Base-by-base conservation (phyloP, 2,797 vertebrate genomes). In the Distichodus sexfasciatus region DNA sequence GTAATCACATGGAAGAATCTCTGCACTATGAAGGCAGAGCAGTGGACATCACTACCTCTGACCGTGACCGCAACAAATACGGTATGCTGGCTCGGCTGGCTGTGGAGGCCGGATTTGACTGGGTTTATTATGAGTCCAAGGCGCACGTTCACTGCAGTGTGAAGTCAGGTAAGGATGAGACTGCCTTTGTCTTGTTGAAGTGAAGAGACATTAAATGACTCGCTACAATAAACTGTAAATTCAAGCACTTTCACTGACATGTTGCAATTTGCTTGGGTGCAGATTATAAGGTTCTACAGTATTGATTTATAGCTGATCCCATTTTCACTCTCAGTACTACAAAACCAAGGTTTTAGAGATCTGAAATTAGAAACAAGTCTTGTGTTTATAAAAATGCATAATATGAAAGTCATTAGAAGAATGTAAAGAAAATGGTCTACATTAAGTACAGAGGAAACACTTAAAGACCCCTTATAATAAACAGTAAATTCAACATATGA, bases 121-220 rank as follows among this genome's bases (percentile, higher is more conserved):
- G 97, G 97, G 97, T 98, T 81, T 95, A 96, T 88, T 99, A 98
- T 0, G 95, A 99, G 79, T 99, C 96, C 81, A 99, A 98, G 88
- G 95, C 93, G 3, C 96, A 99, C 73, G 94, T 99, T 79, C 97
- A 99, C 87, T 99, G 97, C 82, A 98, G 96, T 0, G 96, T 99
- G 81, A 99, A 99, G 82, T 98, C 97, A 86, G 97, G 97, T 99
- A 90, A 82, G 88, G 28, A 41, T n/a, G n/a, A n/a, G n/a, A n/a
- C n/a, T n/a, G n/a, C n/a, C n/a, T n/a, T n/a, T n/a, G n/a, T n/a
- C n/a, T n/a, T n/a, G n/a, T n/a, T n/a, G n/a, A n/a, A n/a, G n/a
- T n/a, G n/a, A n/a, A n/a, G n/a, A n/a, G 36, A 59, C 57, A 26
- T 14, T 28, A 43, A 11, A 4, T 6, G 4, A 5, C 6, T 43